Base-by-base conservation (phyloP, 2,797 vertebrate genomes). In the Sebastiscus albofasciatus region DNA sequence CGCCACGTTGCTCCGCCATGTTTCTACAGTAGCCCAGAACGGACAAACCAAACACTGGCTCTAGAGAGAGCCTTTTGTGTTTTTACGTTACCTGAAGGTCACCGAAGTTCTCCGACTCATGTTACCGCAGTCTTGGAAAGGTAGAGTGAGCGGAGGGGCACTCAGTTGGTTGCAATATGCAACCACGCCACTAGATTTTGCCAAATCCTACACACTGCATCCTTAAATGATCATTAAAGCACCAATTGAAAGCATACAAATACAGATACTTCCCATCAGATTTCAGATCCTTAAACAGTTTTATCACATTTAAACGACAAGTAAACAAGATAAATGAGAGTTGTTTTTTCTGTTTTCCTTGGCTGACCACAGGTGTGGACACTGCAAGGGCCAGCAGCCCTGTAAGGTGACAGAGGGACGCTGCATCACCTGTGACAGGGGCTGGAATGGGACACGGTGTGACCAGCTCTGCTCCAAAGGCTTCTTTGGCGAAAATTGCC, bases 361-460 rank as follows among this genome's bases (percentile, higher is more conserved):
- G 61, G 55, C 20, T 61, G 60, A 20, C 20, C 6, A 2, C 73
- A 99, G 98, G 79, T 99, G 98, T 12, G 98, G 98, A 18, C 98
- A 99, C 91, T 99, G 98, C 93, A 99, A 99, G 87, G 97, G 97
- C 77, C 97, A 98, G 92, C 98, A 99, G 94, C 98, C 98, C 0
- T 99, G 98, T 81, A 98, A 98, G 0, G 97, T 99, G 72, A 97
- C 97, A 0, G 98, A 99, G 1, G 98, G 98, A 9, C 97, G 97
- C 82, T 99, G 98, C 87, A 93, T 98, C 89, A 98, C 98, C 0
- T 99, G 98, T 0, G 98, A 99, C 82, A 90, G 97, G 0, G 98
- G 98, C 81, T 99, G 98, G 98, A 99, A 99, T 0, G 98, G 98
- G 66, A 99, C 98, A 46, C 97, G 97, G 22, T 99, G 98, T 0